Percentiles rank a stretch among this genome's conserved stretches.
Evolutionary conservation across 2,888 invertebrate genomes (phyloP).

Genomic region (Aphrophora alni): DNA sequence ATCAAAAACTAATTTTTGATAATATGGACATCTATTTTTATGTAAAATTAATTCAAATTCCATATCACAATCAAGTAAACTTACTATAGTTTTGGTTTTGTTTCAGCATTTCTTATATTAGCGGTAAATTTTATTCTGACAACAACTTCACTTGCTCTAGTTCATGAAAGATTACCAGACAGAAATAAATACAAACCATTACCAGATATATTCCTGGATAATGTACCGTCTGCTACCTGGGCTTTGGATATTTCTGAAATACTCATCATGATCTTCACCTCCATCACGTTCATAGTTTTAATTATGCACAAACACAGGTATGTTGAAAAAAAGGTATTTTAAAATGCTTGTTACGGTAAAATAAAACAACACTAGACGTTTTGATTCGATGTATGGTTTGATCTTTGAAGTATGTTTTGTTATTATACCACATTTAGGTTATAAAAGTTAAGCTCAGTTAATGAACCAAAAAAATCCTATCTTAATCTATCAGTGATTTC

Average conservation of each 20-base stretch:
- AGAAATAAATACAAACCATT: constrained; percentile 74
- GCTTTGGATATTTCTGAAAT: constrained; percentile 85
- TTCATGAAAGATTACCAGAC: constrained; percentile 90
- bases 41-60: too few relatives aligned
- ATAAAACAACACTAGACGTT: not conserved
- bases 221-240: constrained; percentile 74
- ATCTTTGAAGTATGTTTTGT: not conserved
- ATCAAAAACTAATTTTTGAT: too few relatives aligned
- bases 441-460: too few relatives aligned
- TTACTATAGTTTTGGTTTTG: constrained; percentile 24
- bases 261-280: constrained; percentile 82
- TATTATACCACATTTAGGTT: too few relatives aligned
- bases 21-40: too few relatives aligned
- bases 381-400: constrained; percentile 18
- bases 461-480: too few relatives aligned
- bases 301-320: constrained; percentile 87
- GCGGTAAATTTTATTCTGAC: constrained; percentile 69
- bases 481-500: too few relatives aligned
- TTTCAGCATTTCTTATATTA: constrained; percentile 68
- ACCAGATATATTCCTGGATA: constrained; percentile 83
- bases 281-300: constrained; percentile 76
- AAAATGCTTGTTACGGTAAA: not conserved
- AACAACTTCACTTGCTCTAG: constrained; percentile 77
- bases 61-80: too few relatives aligned
- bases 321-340: constrained; percentile 38